Conservation (phyloP, 2,113 vertebrate genomes). For the Neogobius melanostomus region DNA sequence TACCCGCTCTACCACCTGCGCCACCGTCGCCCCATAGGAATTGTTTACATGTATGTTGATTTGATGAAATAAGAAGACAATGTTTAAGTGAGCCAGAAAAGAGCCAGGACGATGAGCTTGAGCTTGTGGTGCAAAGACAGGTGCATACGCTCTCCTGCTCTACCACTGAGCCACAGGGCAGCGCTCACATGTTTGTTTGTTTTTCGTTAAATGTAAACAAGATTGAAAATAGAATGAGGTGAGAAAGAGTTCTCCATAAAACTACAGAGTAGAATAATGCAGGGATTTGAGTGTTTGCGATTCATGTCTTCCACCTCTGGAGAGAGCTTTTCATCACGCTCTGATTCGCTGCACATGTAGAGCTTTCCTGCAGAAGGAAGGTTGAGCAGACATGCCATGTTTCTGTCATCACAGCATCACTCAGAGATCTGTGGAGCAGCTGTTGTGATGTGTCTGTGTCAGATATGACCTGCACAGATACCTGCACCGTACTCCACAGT, state of each 20-base stretch:
- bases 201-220: too few species aligned
- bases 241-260: too few species aligned
- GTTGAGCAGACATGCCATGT: constrained; percentile 40
- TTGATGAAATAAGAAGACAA: too few species aligned
- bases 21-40: too few species aligned
- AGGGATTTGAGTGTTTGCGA: neutral
- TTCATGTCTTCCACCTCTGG: constrained; percentile 21
- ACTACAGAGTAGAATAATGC: neutral
- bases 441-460: constrained; percentile 36
- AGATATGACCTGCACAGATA: constrained; percentile 38
- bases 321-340: constrained; percentile 66
- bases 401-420: constrained; percentile 58
- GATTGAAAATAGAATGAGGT: too few species aligned
- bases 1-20: too few species aligned
- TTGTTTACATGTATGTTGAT: too few species aligned
- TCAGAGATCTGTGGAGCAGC: constrained; percentile 53
- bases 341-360: constrained; percentile 62
- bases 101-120: too few species aligned
- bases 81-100: too few species aligned
- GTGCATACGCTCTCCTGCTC: neutral
- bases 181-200: neutral
- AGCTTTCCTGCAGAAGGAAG: constrained; percentile 35
- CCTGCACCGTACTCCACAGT: constrained; percentile 15
- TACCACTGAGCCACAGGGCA: neutral
- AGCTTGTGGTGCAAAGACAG: too few species aligned